Percentiles rank a stretch among this genome's conserved stretches.
Conservation (phyloP, 2,113 vertebrate genomes). For the Pristiophorus japonicus region DNA sequence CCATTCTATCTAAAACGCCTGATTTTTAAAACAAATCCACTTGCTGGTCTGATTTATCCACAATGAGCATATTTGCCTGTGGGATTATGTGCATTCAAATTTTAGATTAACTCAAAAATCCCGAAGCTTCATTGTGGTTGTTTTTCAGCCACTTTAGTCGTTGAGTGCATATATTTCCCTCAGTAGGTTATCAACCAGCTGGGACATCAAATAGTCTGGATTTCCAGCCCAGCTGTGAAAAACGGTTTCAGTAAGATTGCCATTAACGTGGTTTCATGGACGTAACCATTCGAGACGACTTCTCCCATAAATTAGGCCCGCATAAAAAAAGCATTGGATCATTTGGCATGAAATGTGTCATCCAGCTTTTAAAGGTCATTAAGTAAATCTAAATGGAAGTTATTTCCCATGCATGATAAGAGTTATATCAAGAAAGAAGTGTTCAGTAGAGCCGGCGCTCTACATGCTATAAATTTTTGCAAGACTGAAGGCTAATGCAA, state of each 20-base stretch:
- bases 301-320: slow-evolving; percentile 11
- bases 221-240: slow-evolving; percentile 20
- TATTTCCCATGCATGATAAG: slow-evolving; percentile 53
- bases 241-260: slow-evolving; percentile 25
- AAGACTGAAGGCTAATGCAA: slow-evolving; percentile 29
- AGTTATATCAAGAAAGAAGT: slow-evolving; percentile 39
- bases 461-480: slow-evolving; percentile 16
- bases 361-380: slow-evolving; percentile 45
- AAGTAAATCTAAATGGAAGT: slow-evolving; percentile 56
- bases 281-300: slow-evolving; percentile 7
- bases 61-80: neutral
- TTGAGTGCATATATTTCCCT: neutral
- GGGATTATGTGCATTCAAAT: neutral
- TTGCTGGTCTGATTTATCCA: neutral
- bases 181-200: neutral
- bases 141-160: neutral
- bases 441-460: neutral
- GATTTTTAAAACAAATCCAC: neutral
- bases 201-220: neutral
- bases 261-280: slow-evolving; percentile 24
- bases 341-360: slow-evolving; percentile 29
- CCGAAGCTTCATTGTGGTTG: too few species aligned
- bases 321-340: slow-evolving; percentile 51
- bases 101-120: neutral
- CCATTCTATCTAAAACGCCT: neutral